These are phyloP conservation scores for Tolypeutes matacus DNA, from an alignment of 2,797 vertebrate genomes.

Conservation along the genomic window DNA sequence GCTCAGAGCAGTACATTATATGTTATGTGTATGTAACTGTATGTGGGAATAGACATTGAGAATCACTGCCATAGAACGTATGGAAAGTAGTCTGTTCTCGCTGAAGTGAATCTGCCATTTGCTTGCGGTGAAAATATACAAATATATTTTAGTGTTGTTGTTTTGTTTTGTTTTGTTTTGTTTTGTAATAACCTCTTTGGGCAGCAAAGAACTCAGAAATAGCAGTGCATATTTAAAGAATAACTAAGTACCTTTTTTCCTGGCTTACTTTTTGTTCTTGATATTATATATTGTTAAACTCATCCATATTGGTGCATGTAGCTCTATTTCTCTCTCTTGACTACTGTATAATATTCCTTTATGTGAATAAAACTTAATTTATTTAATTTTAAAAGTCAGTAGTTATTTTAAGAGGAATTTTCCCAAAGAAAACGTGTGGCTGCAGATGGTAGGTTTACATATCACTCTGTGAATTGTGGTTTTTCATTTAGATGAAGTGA, in stretches of 20 bases:
- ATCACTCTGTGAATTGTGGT: not conserved
- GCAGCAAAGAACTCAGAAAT: slow-evolving; percentile 44
- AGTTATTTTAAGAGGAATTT: slow-evolving; percentile 44
- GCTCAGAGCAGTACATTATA: not conserved
- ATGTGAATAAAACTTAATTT: too few relatives aligned
- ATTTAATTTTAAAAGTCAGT: not conserved
- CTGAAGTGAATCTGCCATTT: not conserved
- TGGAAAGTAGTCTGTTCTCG: not conserved
- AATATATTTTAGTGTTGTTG: not conserved
- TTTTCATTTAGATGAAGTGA: slow-evolving; percentile 62
- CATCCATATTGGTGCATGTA: too few relatives aligned
- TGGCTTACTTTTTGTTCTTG: too few relatives aligned
- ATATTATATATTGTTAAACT: too few relatives aligned
- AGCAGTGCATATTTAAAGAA: not conserved
- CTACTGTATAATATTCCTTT: too few relatives aligned
- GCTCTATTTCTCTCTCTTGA: too few relatives aligned
- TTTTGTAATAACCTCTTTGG: not conserved
- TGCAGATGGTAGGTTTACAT: slow-evolving; percentile 37
- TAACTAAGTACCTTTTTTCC: not conserved
- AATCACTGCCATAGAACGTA: not conserved
- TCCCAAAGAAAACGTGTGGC: slow-evolving; percentile 4
- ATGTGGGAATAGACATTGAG: not conserved
- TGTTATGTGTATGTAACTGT: not conserved
- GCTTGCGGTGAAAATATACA: not conserved
- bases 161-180: too few relatives aligned